Evolutionary conservation across 2,888 invertebrate genomes (phyloP), one percentile per base, ranked within the genome.

Genomic region (Trichogramma dendrolimi): DNA sequence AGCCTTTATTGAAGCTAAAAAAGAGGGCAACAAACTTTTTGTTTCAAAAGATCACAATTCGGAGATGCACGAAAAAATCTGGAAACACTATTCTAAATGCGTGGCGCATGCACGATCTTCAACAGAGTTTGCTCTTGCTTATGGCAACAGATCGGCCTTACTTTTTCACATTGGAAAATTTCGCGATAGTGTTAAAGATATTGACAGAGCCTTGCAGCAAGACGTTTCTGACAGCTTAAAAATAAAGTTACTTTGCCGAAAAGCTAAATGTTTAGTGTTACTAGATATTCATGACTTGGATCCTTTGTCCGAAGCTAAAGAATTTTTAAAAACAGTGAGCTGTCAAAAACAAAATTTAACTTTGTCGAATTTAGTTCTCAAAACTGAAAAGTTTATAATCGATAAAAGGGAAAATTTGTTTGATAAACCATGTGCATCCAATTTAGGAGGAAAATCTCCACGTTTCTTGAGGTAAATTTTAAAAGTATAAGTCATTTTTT

Each of bases 101-200:
- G 80, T 90, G 68, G 83, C 86, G 8, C 82, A 82, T 76, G 87
- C 91, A 4, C 84, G 85, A 56, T 65, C 80, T 47, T 84, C 87
- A 8, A 84, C 86, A 66, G 83, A 83, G 71, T 83, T 88, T 66
- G 80, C 83, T 8, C 76, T 89, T 52, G 89, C 88, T 1, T 84
- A 87, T 72, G 87, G 87, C 0, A 92, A 92, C 74, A 84, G 92
- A 71, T 91, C 92, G 49, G 91, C 90, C 40, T 85, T 88, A 7
- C 82, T 91, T 54, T 85, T 84, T 68, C 83, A 85, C 67, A 80
- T 88, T 70, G 81, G 84, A 64, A 83, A 86, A 51, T 89, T 86
- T 73, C 75, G 82, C 14, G 86, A 88, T 72, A 87, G 89, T 72
- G 70, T 91, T 44, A 75, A 80, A 69, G 92, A 92, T 75, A 87